phyloP scores from a whole-genome alignment of 2,797 vertebrate species.

The Lacerta viridis region DNA sequence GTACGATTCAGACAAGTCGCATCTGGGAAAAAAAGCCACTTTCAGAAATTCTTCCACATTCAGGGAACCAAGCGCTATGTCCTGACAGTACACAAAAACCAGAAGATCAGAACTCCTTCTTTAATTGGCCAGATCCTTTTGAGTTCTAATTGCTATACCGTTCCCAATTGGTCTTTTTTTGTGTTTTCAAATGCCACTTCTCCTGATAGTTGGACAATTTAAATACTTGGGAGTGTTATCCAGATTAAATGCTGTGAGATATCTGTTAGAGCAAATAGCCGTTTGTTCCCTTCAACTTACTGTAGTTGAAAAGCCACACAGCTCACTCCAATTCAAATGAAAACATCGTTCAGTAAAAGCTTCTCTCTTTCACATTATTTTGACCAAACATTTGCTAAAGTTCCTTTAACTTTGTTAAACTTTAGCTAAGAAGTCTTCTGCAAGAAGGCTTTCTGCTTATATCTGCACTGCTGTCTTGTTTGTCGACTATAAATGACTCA shows the following conservation, averaged over 20 bases:
- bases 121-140: neutral
- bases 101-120: neutral
- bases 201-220: neutral
- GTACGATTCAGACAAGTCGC: constrained; percentile 16
- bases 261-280: neutral
- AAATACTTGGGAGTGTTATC: neutral
- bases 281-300: neutral
- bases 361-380: neutral
- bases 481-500: neutral
- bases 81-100: neutral
- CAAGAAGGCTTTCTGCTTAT: neutral
- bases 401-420: no score
- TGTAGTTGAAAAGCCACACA: neutral
- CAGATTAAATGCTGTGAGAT: neutral
- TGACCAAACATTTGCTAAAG: neutral
- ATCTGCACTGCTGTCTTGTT: neutral
- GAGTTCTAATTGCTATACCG: neutral
- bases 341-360: neutral
- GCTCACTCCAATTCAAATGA: neutral
- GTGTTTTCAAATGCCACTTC: neutral
- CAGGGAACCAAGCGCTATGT: neutral
- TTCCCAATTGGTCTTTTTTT: neutral
- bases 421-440: neutral
- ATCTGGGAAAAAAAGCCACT: constrained; percentile 40
- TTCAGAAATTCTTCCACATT: neutral